Percentiles rank a stretch among this genome's conserved stretches.
phyloP scores from a whole-genome alignment of 2,888 invertebrate species.

The Trissolcus brochymenae region DNA sequence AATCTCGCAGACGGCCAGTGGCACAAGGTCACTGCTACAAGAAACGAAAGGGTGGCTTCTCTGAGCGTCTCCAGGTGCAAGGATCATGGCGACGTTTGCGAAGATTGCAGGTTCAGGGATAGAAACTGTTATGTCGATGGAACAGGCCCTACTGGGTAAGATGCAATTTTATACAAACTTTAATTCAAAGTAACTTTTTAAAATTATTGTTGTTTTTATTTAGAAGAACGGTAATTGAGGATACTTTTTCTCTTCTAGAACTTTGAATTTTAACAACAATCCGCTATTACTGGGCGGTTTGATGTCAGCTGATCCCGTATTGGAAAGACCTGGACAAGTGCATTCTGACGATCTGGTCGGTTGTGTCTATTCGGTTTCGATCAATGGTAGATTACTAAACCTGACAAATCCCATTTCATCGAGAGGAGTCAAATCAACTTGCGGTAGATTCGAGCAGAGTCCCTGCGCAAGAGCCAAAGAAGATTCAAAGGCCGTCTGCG shows the following conservation, averaged over 20 bases:
- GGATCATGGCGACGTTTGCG: slow-evolving; percentile 91
- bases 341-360: slow-evolving; percentile 95
- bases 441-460: slow-evolving; percentile 83
- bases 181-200: neutral
- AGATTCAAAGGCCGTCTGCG: slow-evolving; percentile 78
- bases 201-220: neutral
- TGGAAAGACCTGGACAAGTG: slow-evolving; percentile 93
- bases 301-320: slow-evolving; percentile 88
- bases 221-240: neutral
- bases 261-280: slow-evolving; percentile 93
- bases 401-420: slow-evolving; percentile 86
- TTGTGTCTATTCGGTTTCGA: slow-evolving; percentile 92
- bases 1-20: slow-evolving; percentile 91
- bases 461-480: slow-evolving; percentile 78
- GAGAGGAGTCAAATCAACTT: slow-evolving; percentile 85
- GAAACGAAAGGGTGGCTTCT: slow-evolving; percentile 92
- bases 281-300: slow-evolving; percentile 91
- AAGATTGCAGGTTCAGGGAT: slow-evolving; percentile 91
- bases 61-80: slow-evolving; percentile 88
- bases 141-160: slow-evolving; percentile 92
- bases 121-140: slow-evolving; percentile 89
- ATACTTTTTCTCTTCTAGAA: slow-evolving; percentile 79
- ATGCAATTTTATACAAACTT: slow-evolving; percentile 57
- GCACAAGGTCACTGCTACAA: slow-evolving; percentile 92
- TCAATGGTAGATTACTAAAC: slow-evolving; percentile 91